Conservation (phyloP, 2,797 vertebrate species). For the Ciconia nigra region DNA sequence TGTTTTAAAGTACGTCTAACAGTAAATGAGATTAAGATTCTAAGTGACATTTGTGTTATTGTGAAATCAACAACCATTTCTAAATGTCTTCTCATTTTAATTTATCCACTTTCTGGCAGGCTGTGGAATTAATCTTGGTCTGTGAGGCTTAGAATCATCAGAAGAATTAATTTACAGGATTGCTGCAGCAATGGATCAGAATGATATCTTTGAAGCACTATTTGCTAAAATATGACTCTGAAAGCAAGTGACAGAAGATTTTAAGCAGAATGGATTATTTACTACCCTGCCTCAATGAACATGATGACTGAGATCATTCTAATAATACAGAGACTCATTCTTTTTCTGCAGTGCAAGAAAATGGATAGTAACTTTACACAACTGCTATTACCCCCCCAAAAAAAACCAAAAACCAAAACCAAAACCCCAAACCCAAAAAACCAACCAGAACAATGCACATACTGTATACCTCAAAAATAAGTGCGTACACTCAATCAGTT, state of each 20-base stretch:
- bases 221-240: constrained; percentile 81
- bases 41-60: not conserved
- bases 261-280: constrained; percentile 77
- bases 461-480: not conserved
- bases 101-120: constrained; percentile 60
- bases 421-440: not conserved
- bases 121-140: constrained; percentile 82
- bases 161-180: constrained; percentile 80
- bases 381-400: not conserved
- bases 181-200: constrained; percentile 80
- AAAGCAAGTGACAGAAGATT: constrained; percentile 78
- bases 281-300: constrained; percentile 75
- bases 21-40: not conserved
- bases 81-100: not conserved
- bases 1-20: not conserved
- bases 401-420: too few species aligned
- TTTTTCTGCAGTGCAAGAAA: not conserved
- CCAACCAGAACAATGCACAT: not conserved
- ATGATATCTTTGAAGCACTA: constrained; percentile 78
- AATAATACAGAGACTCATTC: not conserved
- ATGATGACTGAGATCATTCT: not conserved
- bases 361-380: not conserved
- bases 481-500: not conserved
- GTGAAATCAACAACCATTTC: not conserved
- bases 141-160: constrained; percentile 79